Evolutionary conservation across 2,888 invertebrate genomes (phyloP).

Genomic region (Elmis aenea): DNA sequence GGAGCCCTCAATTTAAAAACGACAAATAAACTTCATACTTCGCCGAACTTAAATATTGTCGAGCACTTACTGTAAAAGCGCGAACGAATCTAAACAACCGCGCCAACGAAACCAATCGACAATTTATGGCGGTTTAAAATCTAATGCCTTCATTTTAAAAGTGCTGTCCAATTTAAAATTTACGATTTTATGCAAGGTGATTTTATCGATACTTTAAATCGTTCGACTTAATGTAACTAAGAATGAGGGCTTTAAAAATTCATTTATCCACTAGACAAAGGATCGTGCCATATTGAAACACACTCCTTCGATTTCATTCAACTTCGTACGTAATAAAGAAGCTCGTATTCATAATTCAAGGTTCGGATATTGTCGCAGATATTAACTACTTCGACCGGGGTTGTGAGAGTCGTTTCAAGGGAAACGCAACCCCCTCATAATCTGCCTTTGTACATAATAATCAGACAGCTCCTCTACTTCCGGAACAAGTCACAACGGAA

Average conservation of each 20-base stretch:
- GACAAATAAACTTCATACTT: conserved; percentile 46
- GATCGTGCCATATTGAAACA: conserved; percentile 14
- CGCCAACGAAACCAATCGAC: conserved; percentile 42
- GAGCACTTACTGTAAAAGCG: conserved; percentile 43
- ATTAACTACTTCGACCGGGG: conserved; percentile 19
- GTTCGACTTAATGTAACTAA: too few relatives aligned
- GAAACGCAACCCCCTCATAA: conserved; percentile 24
- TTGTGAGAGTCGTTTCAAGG: conserved; percentile 15
- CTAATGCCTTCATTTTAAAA: conserved; percentile 16
- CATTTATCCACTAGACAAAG: too few relatives aligned
- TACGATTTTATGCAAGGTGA: conserved; percentile 23
- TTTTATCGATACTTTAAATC: too few relatives aligned
- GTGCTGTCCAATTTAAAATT: conserved; percentile 19
- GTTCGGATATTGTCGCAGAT: conserved; percentile 15
- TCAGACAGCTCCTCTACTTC: conserved; percentile 32
- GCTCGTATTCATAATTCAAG: conserved; percentile 12
- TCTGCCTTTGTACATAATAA: conserved; percentile 35
- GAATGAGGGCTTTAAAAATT: too few relatives aligned
- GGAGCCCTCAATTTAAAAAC: conserved; percentile 33
- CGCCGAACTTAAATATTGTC: conserved; percentile 40
- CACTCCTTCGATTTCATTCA: conserved; percentile 10
- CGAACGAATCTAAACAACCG: conserved; percentile 35
- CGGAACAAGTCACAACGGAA: conserved; percentile 29
- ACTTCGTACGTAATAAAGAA: too few relatives aligned
- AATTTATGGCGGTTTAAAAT: conserved; percentile 45